Evolutionary conservation across 2,888 invertebrate species (phyloP).

Genomic region (Lordiphosa andalusiaca): DNA sequence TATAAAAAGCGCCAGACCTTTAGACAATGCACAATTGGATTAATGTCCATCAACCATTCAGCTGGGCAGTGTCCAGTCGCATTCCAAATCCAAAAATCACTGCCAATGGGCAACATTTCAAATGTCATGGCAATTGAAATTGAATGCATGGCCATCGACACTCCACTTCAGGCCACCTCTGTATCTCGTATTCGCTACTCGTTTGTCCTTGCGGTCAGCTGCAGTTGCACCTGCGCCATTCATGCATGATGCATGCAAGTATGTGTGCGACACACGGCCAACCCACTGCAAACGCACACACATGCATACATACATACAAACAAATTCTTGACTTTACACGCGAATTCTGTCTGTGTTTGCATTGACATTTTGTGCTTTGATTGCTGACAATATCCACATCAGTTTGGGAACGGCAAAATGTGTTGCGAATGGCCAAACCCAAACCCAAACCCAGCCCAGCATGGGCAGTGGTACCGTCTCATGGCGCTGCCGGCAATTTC

Average conservation of each 20-base stretch:
- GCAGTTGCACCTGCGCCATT: slow-evolving; percentile 13
- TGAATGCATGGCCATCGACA: slow-evolving; percentile 8
- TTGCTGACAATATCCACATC: slow-evolving; percentile 22
- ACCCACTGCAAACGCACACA: not conserved
- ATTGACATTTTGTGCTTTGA: slow-evolving; percentile 25
- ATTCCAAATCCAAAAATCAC: not conserved
- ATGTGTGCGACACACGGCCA: not conserved
- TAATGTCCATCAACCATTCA: too few relatives aligned
- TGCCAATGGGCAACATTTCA: not conserved
- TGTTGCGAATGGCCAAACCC: not conserved
- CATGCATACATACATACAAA: not conserved
- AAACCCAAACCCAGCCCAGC: too few relatives aligned
- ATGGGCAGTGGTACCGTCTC: not conserved
- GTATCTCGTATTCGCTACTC: too few relatives aligned
- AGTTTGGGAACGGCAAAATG: slow-evolving; percentile 1
- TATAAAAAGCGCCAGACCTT: too few relatives aligned
- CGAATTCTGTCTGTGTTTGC: slow-evolving; percentile 12
- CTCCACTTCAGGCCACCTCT: slow-evolving; percentile 7
- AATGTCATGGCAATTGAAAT: slow-evolving; percentile 7
- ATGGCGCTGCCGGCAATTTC: slow-evolving; percentile 16
- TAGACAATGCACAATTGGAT: too few relatives aligned
- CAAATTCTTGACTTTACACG: slow-evolving; percentile 9
- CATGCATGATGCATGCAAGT: not conserved
- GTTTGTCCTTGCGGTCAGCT: slow-evolving; percentile 24
- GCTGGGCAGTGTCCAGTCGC: too few relatives aligned